These are phyloP conservation scores for Cryptocheilus praepositus DNA, from an alignment of 2,888 invertebrate species.

Conservation along the genomic window DNA sequence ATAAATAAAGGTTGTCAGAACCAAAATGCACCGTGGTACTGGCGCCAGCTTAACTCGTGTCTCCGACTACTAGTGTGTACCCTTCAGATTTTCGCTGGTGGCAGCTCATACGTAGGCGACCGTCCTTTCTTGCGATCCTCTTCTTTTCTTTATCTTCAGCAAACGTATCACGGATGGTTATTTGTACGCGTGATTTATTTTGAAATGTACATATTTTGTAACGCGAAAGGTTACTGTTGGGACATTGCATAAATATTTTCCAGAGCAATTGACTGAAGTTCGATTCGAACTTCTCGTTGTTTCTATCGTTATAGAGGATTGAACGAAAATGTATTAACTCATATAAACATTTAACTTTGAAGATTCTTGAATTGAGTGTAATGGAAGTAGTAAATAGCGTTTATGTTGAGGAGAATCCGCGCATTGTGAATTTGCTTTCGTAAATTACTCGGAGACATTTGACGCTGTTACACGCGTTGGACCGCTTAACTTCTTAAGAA, in stretches of 20 bases:
- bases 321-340: no score
- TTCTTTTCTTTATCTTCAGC: background rate
- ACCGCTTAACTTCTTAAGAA: no score
- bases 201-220: no score
- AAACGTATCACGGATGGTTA: background rate
- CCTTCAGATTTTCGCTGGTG: background rate
- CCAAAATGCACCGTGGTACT: slow-evolving; percentile 35
- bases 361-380: no score
- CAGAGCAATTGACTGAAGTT: no score
- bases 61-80: background rate
- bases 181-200: no score
- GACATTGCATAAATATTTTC: no score
- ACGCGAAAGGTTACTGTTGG: no score
- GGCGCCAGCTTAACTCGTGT: slow-evolving; percentile 47
- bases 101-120: background rate
- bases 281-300: no score
- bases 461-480: background rate
- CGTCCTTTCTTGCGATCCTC: background rate
- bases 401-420: background rate
- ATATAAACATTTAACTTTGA: no score
- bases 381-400: no score
- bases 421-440: background rate
- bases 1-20: slow-evolving; percentile 46
- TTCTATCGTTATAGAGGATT: no score
- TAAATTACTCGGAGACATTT: background rate